Percentiles rank a stretch among this genome's conserved stretches.
Conservation (phyloP, 2,888 invertebrate species). For the Amitus sp. region DNA sequence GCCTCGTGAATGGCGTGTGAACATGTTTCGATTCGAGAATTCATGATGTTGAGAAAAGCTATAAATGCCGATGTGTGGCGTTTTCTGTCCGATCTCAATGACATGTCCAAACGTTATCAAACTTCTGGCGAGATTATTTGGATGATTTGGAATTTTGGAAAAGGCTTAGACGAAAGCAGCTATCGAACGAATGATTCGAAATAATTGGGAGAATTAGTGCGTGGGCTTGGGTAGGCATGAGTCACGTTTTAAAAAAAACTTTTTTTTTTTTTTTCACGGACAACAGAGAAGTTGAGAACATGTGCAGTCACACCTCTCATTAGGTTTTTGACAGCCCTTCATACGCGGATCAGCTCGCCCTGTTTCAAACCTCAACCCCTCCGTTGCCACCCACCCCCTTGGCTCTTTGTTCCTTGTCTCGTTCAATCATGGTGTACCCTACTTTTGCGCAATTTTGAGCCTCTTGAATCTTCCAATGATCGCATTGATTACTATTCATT, state of each 20-base stretch:
- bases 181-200: no score
- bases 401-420: slow-evolving; percentile 61
- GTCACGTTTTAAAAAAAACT: slow-evolving; percentile 59
- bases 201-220: background rate
- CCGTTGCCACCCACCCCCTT: slow-evolving; percentile 43
- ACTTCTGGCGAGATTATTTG: background rate
- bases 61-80: slow-evolving; percentile 9
- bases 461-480: slow-evolving; percentile 54
- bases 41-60: slow-evolving; percentile 23
- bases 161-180: no score
- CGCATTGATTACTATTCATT: slow-evolving; percentile 26
- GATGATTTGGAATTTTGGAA: background rate
- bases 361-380: slow-evolving; percentile 49
- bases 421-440: slow-evolving; percentile 56
- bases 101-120: background rate
- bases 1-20: slow-evolving; percentile 47
- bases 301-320: slow-evolving; percentile 67
- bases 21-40: slow-evolving; percentile 26
- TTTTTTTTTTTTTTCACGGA: slow-evolving; percentile 46
- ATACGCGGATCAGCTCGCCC: slow-evolving; percentile 61
- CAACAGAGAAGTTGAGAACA: slow-evolving; percentile 57
- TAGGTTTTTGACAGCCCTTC: slow-evolving; percentile 66
- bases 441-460: slow-evolving; percentile 49
- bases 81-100: slow-evolving; percentile 5
- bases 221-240: slow-evolving; percentile 31